phyloP scores from a whole-genome alignment of 2,888 invertebrate genomes.

The Coleophora deauratella region DNA sequence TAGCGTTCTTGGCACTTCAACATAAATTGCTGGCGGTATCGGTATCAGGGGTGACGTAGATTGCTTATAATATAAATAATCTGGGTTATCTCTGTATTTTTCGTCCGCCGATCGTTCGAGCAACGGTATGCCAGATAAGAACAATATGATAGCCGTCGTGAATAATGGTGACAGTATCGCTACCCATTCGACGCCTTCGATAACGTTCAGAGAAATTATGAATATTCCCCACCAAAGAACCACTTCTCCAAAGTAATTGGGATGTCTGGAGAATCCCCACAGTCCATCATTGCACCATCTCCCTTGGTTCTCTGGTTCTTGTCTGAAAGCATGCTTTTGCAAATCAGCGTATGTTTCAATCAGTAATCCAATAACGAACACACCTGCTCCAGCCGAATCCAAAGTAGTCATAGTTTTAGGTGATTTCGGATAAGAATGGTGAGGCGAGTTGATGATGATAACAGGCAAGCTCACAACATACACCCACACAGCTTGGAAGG shows the following conservation, averaged over 20 bases:
- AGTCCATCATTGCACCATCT: constrained; percentile 94
- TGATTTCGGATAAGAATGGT: constrained; percentile 81
- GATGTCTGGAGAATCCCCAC: constrained; percentile 92
- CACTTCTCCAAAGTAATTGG: constrained; percentile 96
- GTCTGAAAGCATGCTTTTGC: constrained; percentile 92
- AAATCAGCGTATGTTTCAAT: constrained; percentile 94
- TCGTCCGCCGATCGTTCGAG: constrained; percentile 91
- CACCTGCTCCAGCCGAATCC: constrained; percentile 88
- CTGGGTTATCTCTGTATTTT: constrained; percentile 88
- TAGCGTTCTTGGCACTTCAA: constrained; percentile 87
- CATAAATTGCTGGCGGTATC: constrained; percentile 89
- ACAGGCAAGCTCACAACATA: constrained; percentile 93
- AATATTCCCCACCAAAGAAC: constrained; percentile 96
- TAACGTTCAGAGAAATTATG: constrained; percentile 88
- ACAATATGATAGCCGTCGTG: constrained; percentile 89
- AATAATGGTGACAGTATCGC: constrained; percentile 91
- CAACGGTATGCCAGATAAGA: constrained; percentile 92
- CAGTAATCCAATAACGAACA: constrained; percentile 88
- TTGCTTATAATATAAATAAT: constrained; percentile 90
- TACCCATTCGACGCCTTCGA: constrained; percentile 89
- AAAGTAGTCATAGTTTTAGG: constrained; percentile 90
- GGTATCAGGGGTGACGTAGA: constrained; percentile 93
- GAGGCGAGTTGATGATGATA: constrained; percentile 90
- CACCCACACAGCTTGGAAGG: constrained; percentile 94
- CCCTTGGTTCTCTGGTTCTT: constrained; percentile 90